Conservation (phyloP, 2,888 invertebrate genomes). For the Dascillus cervinus region DNA sequence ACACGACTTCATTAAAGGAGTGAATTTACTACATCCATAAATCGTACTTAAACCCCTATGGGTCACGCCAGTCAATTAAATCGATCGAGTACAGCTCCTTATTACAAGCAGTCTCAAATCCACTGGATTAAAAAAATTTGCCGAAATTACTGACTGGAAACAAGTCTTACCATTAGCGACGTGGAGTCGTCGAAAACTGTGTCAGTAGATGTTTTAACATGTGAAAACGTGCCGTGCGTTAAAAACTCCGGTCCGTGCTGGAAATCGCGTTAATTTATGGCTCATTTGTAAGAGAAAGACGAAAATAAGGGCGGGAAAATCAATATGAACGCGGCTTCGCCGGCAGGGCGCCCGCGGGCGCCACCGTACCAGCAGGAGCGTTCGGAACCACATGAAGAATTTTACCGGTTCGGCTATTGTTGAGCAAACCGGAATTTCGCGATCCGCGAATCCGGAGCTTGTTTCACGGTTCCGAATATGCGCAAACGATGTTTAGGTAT, state of each 20-base stretch:
- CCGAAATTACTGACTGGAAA: too few relatives aligned
- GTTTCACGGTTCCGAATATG: slow-evolving; percentile 30
- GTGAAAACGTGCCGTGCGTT: background rate
- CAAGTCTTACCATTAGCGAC: too few relatives aligned
- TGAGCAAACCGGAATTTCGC: slow-evolving; percentile 10
- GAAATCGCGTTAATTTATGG: slow-evolving; percentile 37
- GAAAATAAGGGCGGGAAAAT: slow-evolving; percentile 39
- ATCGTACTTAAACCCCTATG: too few relatives aligned
- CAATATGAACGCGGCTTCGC: slow-evolving; percentile 28
- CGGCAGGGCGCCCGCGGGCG: slow-evolving; percentile 25
- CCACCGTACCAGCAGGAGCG: slow-evolving; percentile 21
- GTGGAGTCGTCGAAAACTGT: too few relatives aligned
- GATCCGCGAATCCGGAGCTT: slow-evolving; percentile 21
- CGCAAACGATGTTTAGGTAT: slow-evolving; percentile 32
- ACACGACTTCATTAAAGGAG: too few relatives aligned
- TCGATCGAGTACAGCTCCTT: too few relatives aligned
- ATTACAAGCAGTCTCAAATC: too few relatives aligned
- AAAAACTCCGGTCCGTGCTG: slow-evolving; percentile 25
- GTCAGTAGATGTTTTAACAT: too few relatives aligned
- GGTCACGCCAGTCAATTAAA: too few relatives aligned
- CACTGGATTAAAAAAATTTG: too few relatives aligned
- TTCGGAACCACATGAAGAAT: slow-evolving; percentile 23
- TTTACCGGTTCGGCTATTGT: slow-evolving; percentile 9
- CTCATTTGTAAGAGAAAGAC: slow-evolving; percentile 36
- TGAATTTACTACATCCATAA: too few relatives aligned